A percentile compares a stretch with the other conserved stretches of the same genome.
Evolutionary conservation across 2,797 vertebrate species (phyloP).

Genomic region (Orestias chungarensis): DNA sequence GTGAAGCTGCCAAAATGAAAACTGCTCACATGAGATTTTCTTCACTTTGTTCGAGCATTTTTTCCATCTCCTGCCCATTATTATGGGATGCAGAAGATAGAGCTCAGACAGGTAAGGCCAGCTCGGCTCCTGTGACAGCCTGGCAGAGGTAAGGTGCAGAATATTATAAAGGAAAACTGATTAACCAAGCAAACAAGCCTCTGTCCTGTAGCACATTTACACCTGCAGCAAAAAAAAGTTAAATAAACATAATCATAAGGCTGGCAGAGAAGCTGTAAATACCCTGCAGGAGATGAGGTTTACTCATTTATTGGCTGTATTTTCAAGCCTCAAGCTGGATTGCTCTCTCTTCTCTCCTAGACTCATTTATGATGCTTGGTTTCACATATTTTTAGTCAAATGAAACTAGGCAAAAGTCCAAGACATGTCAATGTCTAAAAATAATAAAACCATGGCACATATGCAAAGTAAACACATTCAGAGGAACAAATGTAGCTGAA

Average conservation of each 20-base stretch:
- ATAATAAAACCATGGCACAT: not conserved
- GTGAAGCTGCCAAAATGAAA: not conserved
- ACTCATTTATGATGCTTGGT: constrained; percentile 18
- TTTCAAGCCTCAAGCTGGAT: constrained; percentile 27
- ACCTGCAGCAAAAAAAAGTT: constrained; percentile 7
- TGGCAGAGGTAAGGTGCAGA: constrained; percentile 6
- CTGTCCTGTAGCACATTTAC: constrained; percentile 16
- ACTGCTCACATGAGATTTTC: constrained; percentile 13
- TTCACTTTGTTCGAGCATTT: constrained; percentile 10
- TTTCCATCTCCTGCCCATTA: constrained; percentile 2
- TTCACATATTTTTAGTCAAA: constrained; percentile 12
- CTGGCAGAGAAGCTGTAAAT: constrained; percentile 44
- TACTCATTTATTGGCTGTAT: constrained; percentile 31
- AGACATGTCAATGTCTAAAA: constrained; percentile 11
- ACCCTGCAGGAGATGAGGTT: constrained; percentile 22
- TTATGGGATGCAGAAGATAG: constrained; percentile 13
- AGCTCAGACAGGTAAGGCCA: constrained; percentile 3
- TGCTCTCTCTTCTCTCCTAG: constrained; percentile 20
- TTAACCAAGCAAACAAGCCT: constrained; percentile 22
- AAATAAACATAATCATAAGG: constrained; percentile 26
- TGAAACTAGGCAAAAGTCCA: constrained; percentile 18
- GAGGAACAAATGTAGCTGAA: not conserved
- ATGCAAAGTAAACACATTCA: not conserved
- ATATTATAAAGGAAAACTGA: not conserved
- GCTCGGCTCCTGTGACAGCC: constrained; percentile 8